Evolutionary conservation across 2,797 vertebrate species (phyloP), one percentile per base, ranked within the genome.

Genomic region (Sebastes trivittatus): DNA sequence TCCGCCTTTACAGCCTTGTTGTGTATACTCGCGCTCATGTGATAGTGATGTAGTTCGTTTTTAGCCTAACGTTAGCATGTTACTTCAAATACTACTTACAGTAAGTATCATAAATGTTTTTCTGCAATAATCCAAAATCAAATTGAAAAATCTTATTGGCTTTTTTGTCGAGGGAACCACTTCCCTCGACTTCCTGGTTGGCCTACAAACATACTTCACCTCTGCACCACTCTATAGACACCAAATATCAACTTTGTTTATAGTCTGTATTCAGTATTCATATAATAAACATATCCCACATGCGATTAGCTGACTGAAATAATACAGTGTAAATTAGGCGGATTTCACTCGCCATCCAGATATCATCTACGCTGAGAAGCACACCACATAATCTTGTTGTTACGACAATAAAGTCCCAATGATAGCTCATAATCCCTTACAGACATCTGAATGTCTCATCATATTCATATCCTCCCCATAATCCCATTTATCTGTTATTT

Each of bases 391-490:
- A 73, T 77, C 29, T 72, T 42, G 5, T 77, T 63, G 22, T 71
- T 42, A 32, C 20, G 20, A 23, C 5, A 1, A 52, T 29, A 25
- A 38, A 69, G 68, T 55, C 18, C 56, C n/a, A 71, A 30, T 38
- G 29, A 69, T 30, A 46, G 29, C 42, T 62, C 23, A 62, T 36
- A 29, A n/a, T 78, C 36, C 32, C 20, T 55, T 54, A 58, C 46
- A 30, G 20, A 77, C 55, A 79, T 74, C 42, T 77, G 25, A 73
- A 69, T 32, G 30, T 72, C 38, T 62, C 67, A 80, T 83, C 23
- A 22, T 38, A 54, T 42, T 69, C 27, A 76, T 52, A 34, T 38
- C 59, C 61, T 38, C 23, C 16, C 64, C 20, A 64, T 74, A 38
- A 75, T 73, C 29, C 52, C 5, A 20, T 58, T 59, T 22, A 68